Conservation (phyloP, 2,113 vertebrate species). For the Ceratotherium simum region DNA sequence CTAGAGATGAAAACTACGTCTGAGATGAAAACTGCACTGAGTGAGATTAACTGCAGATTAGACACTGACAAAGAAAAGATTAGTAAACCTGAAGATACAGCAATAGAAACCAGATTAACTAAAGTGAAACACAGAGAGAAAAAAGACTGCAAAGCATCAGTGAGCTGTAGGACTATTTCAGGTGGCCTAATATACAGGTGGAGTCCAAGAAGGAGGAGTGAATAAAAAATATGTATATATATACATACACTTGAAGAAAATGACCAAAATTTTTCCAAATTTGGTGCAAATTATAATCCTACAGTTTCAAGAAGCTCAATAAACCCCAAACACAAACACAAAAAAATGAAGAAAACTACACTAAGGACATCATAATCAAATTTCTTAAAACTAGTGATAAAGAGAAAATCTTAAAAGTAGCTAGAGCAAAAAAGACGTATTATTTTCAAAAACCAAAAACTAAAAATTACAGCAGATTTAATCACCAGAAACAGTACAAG, state of each 20-base stretch:
- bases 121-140: neutral
- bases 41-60: neutral
- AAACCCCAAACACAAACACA: neutral
- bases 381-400: neutral
- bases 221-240: neutral
- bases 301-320: neutral
- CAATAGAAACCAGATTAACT: neutral
- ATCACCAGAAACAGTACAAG: neutral
- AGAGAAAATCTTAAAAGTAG: neutral
- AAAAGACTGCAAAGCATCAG: neutral
- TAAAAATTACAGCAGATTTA: neutral
- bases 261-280: neutral
- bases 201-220: neutral
- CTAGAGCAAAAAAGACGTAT: neutral
- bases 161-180: too few species aligned
- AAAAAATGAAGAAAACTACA: neutral
- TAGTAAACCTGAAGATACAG: neutral
- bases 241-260: neutral
- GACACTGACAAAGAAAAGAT: neutral
- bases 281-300: neutral
- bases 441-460: conserved; percentile 13
- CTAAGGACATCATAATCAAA: neutral
- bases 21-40: neutral
- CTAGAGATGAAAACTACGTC: neutral
- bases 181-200: neutral